Evolutionary conservation across 2,797 vertebrate genomes (phyloP).

Genomic region (Vireo griseus): DNA sequence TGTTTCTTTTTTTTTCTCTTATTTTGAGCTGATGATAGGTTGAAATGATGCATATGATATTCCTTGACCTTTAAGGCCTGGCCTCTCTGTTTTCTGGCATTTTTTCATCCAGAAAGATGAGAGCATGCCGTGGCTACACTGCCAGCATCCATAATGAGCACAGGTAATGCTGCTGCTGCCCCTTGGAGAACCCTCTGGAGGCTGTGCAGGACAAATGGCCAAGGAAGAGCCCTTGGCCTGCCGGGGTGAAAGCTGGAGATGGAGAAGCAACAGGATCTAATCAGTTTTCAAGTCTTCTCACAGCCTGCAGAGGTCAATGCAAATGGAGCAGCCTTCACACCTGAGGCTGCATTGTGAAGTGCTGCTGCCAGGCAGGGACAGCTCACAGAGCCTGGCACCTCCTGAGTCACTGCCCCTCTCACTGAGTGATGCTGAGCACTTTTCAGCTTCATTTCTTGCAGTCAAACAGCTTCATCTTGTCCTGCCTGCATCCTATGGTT

Average conservation of each 20-base stretch:
- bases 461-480: not conserved
- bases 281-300: not conserved
- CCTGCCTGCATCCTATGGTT: not conserved
- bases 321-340: not conserved
- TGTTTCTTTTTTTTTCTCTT: not conserved
- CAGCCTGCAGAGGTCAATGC: not conserved
- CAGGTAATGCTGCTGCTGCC: not conserved
- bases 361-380: not conserved
- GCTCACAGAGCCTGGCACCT: not conserved
- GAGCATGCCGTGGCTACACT: accelerated
- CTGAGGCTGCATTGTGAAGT: not conserved
- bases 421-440: not conserved
- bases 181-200: not conserved
- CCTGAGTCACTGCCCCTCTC: not conserved
- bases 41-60: constrained; percentile 1
- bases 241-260: accelerated
- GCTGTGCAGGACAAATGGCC: not conserved
- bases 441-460: not conserved
- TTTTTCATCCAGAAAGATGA: not conserved
- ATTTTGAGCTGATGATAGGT: not conserved
- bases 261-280: not conserved
- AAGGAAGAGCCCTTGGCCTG: not conserved
- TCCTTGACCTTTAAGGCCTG: not conserved
- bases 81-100: not conserved
- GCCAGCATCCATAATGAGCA: not conserved